These are phyloP conservation scores for Lanius ludovicianus DNA, from an alignment of 2,113 vertebrate genomes.

Conservation along the genomic window DNA sequence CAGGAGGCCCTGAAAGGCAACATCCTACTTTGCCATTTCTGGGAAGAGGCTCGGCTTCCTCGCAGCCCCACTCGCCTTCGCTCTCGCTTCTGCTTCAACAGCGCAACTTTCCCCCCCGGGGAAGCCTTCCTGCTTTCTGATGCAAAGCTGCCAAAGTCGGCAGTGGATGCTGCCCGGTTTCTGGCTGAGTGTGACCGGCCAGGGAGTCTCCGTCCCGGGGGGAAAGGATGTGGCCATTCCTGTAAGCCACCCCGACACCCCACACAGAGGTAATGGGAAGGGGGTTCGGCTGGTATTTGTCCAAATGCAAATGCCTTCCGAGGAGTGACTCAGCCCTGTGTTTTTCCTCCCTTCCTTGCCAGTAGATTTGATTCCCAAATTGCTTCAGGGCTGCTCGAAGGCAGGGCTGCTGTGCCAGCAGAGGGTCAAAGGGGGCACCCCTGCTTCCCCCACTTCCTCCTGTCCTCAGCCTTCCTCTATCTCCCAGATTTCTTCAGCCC, in stretches of 20 bases:
- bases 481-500: not conserved
- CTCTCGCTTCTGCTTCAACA: constrained; percentile 9
- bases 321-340: constrained; percentile 32
- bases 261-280: not conserved
- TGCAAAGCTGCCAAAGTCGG: not conserved
- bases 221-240: not conserved
- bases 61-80: not conserved
- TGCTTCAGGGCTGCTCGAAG: not conserved
- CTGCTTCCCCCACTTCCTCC: not conserved
- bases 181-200: not conserved
- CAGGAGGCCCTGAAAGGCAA: not conserved
- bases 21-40: not conserved
- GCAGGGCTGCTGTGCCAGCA: not conserved
- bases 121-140: not conserved
- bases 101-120: not conserved
- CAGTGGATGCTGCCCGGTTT: not conserved
- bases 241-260: not conserved
- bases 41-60: not conserved
- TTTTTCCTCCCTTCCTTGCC: constrained; percentile 39
- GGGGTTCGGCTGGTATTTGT: not conserved
- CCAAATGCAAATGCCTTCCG: not conserved
- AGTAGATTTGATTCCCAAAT: not conserved
- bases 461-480: not conserved
- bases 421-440: accelerated
- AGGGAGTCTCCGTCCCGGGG: not conserved